Base-by-base conservation (phyloP, 2,888 invertebrate species). In the Lithodes maja region DNA sequence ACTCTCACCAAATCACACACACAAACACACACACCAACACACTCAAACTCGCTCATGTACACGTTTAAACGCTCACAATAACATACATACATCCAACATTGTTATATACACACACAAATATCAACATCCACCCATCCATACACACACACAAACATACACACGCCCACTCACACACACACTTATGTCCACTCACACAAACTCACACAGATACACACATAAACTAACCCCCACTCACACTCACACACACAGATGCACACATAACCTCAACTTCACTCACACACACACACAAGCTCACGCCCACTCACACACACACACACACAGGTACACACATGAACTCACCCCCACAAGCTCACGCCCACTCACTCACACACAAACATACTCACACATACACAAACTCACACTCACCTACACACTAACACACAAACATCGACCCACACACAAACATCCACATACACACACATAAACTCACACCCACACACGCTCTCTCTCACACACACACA, bases 131-230 rank as follows among this genome's bases (percentile, higher is more conserved):
- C 54, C 52, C 52, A 71, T 5, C 52, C 17, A 82, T 17, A 82
- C 61, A 74, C 49, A 82, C 54, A 82, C 33, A 87, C 33, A 82
- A 12, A 86, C 61, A 83, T 49, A 86, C n/a, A 86, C 15, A 80
- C 12, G 9, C 7, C 68, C 15, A 69, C 54, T 49, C 50, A 61
- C 50, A 85, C 17, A 85, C 75, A 77, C 55, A 77, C 49, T 50
- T 54, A 78, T 15, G 53, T 53, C 15, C 54, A 85, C 55, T 53
- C 54, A 85, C 50, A 85, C 75, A 85, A 17, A 78, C 68, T 49
- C 15, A 85, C 12, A 71, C 54, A 82, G n/a, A 87, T 53, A 87
- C 12, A 71, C 53, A 83, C 84, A 83, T 55, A 83, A n/a, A 68
- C 61, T 9, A 9, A 86, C 3, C 68, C 81, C 68, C 52, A 86